Evolutionary conservation across 2,113 vertebrate species (phyloP).

Genomic region (Podiceps cristatus): DNA sequence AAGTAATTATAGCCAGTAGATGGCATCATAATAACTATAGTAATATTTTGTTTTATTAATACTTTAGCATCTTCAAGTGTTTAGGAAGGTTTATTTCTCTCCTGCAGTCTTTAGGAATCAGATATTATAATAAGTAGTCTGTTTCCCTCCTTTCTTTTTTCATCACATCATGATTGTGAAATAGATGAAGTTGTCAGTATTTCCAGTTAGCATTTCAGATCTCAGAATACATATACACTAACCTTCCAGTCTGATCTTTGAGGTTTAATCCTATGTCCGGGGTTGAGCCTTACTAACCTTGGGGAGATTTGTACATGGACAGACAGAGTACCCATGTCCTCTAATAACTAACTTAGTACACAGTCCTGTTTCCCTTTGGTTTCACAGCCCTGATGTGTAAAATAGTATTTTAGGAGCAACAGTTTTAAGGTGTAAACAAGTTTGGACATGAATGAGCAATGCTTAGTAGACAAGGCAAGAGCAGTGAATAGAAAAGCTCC

Average conservation of each 20-base stretch:
- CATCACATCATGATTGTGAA: background rate
- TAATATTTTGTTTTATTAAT: conserved; percentile 36
- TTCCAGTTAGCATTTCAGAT: background rate
- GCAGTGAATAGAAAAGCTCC: background rate
- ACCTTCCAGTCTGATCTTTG: background rate
- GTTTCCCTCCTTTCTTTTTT: background rate
- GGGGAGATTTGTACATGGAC: background rate
- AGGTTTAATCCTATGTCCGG: background rate
- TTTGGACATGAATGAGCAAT: background rate
- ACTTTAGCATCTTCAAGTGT: background rate
- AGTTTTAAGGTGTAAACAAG: background rate
- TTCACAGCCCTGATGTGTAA: background rate
- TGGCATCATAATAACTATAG: conserved; percentile 77
- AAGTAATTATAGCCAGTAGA: conserved; percentile 75
- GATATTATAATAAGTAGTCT: background rate
- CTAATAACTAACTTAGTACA: background rate
- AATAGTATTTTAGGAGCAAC: background rate
- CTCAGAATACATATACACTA: background rate
- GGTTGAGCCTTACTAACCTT: background rate
- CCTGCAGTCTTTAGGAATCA: background rate
- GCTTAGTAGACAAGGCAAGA: background rate
- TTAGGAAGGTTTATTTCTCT: background rate
- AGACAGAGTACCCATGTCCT: fast-evolving
- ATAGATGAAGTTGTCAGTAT: background rate
- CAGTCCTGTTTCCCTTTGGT: background rate